Evolutionary conservation across 1,140 invertebrate species (phyloP).

Genomic region (Aphis craccivora): DNA sequence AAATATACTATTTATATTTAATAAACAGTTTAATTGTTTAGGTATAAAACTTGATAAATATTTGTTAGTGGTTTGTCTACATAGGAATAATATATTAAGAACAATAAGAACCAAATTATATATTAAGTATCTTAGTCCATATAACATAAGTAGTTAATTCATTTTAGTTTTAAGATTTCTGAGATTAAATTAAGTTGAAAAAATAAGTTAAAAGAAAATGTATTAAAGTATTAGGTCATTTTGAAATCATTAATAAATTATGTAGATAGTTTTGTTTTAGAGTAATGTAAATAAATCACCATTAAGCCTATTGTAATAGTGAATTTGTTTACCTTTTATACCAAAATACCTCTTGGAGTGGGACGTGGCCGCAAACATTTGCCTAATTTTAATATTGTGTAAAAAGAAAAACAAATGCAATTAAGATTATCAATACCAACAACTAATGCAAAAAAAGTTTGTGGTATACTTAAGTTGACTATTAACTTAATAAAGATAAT

Average conservation of each 20-base stretch:
- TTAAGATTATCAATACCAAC: slow-evolving; percentile 23
- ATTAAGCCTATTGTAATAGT: slow-evolving; percentile 27
- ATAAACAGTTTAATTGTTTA: background rate
- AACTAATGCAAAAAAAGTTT: slow-evolving; percentile 20
- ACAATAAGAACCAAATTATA: background rate
- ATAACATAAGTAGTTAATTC: background rate
- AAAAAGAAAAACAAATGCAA: slow-evolving; percentile 48
- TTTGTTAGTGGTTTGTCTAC: background rate
- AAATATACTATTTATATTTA: background rate
- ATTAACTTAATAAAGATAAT: background rate
- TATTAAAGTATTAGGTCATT: background rate
- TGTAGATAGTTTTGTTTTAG: background rate
- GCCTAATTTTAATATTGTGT: slow-evolving; percentile 52
- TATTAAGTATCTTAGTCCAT: background rate
- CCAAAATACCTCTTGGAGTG: slow-evolving; percentile 56
- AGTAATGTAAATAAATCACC: background rate
- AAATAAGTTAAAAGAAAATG: background rate
- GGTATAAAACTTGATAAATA: background rate
- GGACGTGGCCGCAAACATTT: slow-evolving; percentile 55
- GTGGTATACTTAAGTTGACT: background rate
- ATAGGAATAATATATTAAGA: background rate
- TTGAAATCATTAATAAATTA: background rate
- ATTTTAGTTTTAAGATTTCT: background rate
- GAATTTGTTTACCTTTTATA: slow-evolving; percentile 51
- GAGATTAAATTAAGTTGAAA: background rate